Base-by-base conservation (phyloP, 2,797 vertebrate species). In the Gymnoscopelus microlampas region DNA sequence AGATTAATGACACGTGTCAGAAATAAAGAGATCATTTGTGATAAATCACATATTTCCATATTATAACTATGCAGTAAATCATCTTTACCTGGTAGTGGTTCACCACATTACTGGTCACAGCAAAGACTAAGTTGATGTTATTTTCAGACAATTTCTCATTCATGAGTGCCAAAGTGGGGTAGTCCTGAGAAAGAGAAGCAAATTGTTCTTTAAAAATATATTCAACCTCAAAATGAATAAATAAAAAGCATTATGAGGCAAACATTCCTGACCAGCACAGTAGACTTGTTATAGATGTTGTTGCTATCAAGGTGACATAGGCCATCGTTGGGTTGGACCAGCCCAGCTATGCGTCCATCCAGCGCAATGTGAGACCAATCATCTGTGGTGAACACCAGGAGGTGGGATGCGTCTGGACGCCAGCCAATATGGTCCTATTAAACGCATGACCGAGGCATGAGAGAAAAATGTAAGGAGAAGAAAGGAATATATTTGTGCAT, bases 61-160 rank as follows among this genome's bases (percentile, higher is more conserved):
- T 51, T 1, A 5, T 57, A 10, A 10, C 32, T 5, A 47, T 64
- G 15, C 9, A 26, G 48, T n/a, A 10, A 19, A 15, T 57, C 53
- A 29, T 57, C 55, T 71, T 92, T 90, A 99, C 98, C 92, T 90
- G 87, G 77, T 99, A 99, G 53, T 98, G 94, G 0, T 75, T 79
- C 53, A 89, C 66, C 48, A 97, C 94, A 0, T 11, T 7, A n/a
- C 63, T 66, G 0, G 96, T 98, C 83, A 99, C 98, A 5, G 97
- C 98, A 85, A 99, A 98, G 85, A 98, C 91, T 78, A 99, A 90
- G 87, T 98, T 97, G 63, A 99, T 97, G 74, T 98, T 99, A 85
- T 98, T 98, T 86, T 97, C 91, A 0, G 96, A 95, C 71, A 99
- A 93, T 87, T 98, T 99, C 35, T 98, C 95, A 0, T 91, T 94